Conservation (phyloP, 2,113 vertebrate species). For the Chunga burmeisteri region DNA sequence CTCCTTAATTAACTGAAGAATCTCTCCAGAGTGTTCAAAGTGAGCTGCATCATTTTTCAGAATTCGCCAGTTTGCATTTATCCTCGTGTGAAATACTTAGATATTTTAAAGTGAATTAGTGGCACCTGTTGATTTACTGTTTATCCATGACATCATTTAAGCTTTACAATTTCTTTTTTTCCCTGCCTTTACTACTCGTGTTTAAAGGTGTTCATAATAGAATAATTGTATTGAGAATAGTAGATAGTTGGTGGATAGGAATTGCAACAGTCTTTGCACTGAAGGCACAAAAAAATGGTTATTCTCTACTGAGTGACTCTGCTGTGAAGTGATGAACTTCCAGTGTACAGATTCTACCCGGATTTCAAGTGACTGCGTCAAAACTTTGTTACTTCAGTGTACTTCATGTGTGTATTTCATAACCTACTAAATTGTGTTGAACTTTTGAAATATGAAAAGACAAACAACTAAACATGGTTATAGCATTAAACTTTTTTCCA, state of each 20-base stretch:
- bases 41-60: not conserved
- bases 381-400: not conserved
- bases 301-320: not conserved
- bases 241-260: not conserved
- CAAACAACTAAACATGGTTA: not conserved
- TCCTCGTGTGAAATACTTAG: not conserved
- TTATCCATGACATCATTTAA: not conserved
- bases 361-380: not conserved
- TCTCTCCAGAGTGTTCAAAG: not conserved
- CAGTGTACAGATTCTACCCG: not conserved
- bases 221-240: not conserved
- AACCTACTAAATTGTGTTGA: not conserved
- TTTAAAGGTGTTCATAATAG: not conserved
- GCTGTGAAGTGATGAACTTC: not conserved
- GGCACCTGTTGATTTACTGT: not conserved
- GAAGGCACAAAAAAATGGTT: not conserved
- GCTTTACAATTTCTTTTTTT: not conserved
- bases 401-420: not conserved
- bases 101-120: not conserved
- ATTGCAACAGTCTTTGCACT: not conserved
- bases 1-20: not conserved
- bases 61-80: not conserved
- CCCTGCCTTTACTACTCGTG: not conserved
- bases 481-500: not conserved
- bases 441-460: not conserved